Evolutionary conservation across 2,888 invertebrate species (phyloP).

Genomic region (Prenolepis imparis): DNA sequence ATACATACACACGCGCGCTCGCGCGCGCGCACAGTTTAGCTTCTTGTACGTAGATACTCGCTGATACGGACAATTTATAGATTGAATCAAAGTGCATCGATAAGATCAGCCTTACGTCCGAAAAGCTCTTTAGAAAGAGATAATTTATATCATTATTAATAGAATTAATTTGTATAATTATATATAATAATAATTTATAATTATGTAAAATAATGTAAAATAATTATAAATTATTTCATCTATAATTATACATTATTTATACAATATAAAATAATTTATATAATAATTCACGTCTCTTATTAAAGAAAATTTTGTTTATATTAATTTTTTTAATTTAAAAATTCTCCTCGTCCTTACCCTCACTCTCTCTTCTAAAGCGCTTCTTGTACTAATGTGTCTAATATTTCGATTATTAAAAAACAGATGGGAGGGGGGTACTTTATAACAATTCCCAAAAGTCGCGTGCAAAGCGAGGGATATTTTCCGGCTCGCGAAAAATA

Average conservation of each 20-base stretch:
- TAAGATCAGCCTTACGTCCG: background rate
- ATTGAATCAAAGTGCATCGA: background rate
- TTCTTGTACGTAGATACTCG: background rate
- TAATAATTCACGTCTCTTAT: background rate
- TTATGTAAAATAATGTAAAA: too few relatives aligned
- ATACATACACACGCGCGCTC: background rate
- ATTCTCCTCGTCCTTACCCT: too few relatives aligned
- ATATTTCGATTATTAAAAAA: background rate
- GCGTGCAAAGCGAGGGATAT: slow-evolving; percentile 62
- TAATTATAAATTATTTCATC: too few relatives aligned
- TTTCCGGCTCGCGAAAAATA: slow-evolving; percentile 67
- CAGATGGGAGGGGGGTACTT: background rate
- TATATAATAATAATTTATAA: too few relatives aligned
- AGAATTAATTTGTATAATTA: too few relatives aligned
- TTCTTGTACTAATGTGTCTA: background rate
- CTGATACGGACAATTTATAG: slow-evolving; percentile 9
- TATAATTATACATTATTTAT: too few relatives aligned
- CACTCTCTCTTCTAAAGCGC: background rate
- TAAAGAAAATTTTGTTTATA: background rate
- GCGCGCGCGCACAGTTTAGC: background rate
- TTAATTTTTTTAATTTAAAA: background rate
- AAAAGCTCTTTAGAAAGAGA: background rate
- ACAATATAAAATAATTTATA: too few relatives aligned
- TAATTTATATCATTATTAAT: background rate
- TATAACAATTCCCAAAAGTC: background rate